Percentiles rank a stretch among this genome's conserved stretches.
Evolutionary conservation across 2,888 invertebrate species (phyloP).

Genomic region (Cephus rjabovi): DNA sequence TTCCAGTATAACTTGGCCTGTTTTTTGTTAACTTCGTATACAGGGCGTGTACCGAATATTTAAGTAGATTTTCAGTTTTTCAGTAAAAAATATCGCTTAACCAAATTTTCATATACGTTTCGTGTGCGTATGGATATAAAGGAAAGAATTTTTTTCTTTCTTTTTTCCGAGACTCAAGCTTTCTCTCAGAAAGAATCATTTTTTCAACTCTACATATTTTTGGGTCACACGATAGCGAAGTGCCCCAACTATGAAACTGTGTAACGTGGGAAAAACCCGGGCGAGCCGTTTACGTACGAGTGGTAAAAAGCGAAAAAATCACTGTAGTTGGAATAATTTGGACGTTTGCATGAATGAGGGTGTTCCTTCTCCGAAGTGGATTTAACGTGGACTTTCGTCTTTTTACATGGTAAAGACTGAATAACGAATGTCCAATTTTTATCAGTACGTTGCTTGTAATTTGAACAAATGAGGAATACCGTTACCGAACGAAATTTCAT

Average conservation of each 20-base stretch:
- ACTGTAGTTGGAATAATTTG: slow-evolving; percentile 43
- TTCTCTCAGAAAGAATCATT: neutral
- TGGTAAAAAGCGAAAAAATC: slow-evolving; percentile 29
- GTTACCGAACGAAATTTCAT: neutral
- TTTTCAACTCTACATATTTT: neutral
- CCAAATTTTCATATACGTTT: no score
- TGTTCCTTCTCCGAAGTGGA: slow-evolving; percentile 9
- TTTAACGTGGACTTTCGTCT: neutral
- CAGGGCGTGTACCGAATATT: neutral
- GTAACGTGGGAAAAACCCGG: neutral
- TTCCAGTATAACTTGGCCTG: neutral
- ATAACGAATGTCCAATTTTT: neutral
- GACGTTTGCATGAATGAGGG: slow-evolving; percentile 51
- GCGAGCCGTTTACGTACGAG: neutral
- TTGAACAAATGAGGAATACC: neutral
- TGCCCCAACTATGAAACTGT: neutral
- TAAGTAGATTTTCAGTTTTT: neutral
- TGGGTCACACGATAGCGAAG: neutral
- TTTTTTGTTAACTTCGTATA: neutral
- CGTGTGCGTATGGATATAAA: neutral
- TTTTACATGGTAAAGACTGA: neutral
- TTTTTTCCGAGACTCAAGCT: neutral
- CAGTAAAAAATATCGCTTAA: no score
- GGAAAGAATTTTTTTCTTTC: neutral
- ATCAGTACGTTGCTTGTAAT: neutral